Percentiles rank a stretch among this genome's conserved stretches.
phyloP scores from a whole-genome alignment of 2,797 vertebrate genomes.

The Ctenochaetus hawaiiensis region DNA sequence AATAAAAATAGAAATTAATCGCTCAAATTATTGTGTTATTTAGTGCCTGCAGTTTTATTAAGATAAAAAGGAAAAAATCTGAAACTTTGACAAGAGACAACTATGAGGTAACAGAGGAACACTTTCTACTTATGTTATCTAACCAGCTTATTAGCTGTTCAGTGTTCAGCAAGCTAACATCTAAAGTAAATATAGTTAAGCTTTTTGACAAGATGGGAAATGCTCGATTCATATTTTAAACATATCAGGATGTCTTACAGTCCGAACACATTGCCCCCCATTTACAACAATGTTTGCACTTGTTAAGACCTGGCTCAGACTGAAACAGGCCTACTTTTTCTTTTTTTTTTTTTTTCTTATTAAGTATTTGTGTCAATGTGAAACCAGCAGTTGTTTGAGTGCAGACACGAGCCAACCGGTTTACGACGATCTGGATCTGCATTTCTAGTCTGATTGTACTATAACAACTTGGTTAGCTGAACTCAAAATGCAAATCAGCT shows the following conservation, averaged over 20 bases:
- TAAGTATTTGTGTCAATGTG: conserved; percentile 48
- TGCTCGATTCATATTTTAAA: conserved; percentile 86
- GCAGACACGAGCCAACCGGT: conserved; percentile 30
- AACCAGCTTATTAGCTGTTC: conserved; percentile 87
- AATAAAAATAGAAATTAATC: conserved; percentile 75
- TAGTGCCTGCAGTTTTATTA: conserved; percentile 84
- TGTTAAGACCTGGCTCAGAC: conserved; percentile 39
- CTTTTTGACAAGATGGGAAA: conserved; percentile 68
- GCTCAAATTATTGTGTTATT: conserved; percentile 69
- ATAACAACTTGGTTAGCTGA: conserved; percentile 75
- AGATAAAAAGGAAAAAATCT: conserved; percentile 37
- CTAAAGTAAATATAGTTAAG: conserved; percentile 86
- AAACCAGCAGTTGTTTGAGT: conserved; percentile 49
- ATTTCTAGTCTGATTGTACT: conserved; percentile 76
- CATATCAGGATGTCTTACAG: conserved; percentile 25
- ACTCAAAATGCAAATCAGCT: conserved; percentile 63
- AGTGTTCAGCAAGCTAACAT: conserved; percentile 86
- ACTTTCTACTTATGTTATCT: conserved; percentile 84
- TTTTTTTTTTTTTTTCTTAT: conserved; percentile 37
- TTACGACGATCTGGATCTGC: conserved; percentile 27
- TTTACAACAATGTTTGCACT: conserved; percentile 56
- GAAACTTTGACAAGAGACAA: conserved; percentile 27
- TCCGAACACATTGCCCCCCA: conserved; percentile 33
- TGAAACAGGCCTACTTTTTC: conserved; percentile 20
- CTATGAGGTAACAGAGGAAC: conserved; percentile 80